Conservation (phyloP, 2,113 vertebrate genomes). For the Scortum barcoo region DNA sequence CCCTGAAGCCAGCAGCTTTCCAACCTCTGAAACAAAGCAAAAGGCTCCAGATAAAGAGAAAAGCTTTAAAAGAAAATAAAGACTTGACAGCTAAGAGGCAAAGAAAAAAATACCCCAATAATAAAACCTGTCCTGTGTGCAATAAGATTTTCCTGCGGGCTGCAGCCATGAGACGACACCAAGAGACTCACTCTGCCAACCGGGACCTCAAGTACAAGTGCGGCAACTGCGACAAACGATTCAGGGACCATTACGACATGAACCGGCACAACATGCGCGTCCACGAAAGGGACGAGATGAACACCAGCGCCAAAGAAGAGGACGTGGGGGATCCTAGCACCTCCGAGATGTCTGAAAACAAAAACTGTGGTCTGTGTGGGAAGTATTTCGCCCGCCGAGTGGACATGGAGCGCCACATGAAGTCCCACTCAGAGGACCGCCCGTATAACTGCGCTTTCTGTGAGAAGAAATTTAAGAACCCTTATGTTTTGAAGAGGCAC, state of each 20-base stretch:
- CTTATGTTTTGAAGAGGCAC: constrained; percentile 77
- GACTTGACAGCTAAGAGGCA: constrained; percentile 55
- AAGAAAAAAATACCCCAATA: constrained; percentile 68
- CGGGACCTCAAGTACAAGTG: constrained; percentile 79
- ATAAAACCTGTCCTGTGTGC: constrained; percentile 78
- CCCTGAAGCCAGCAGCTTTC: constrained; percentile 72
- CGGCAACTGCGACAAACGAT: constrained; percentile 74
- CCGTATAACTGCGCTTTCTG: constrained; percentile 76
- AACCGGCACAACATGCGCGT: constrained; percentile 80
- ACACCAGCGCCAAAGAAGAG: constrained; percentile 14
- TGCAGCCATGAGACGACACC: constrained; percentile 79
- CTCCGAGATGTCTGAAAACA: constrained; percentile 53
- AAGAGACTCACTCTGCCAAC: constrained; percentile 74
- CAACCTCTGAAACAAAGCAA: constrained; percentile 81
- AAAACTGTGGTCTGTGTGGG: constrained; percentile 76
- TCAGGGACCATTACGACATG: constrained; percentile 83
- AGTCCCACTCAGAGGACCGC: constrained; percentile 80
- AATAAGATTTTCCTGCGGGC: constrained; percentile 78
- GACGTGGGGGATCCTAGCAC: constrained; percentile 26
- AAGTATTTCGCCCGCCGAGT: constrained; percentile 76
- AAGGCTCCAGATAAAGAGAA: constrained; percentile 72
- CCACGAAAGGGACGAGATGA: constrained; percentile 67
- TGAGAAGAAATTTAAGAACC: constrained; percentile 80
- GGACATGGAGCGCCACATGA: constrained; percentile 82
- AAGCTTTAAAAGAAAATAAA: constrained; percentile 31